Evolutionary conservation across 2,113 vertebrate species (phyloP).

Genomic region (Ardeotis arabs): DNA sequence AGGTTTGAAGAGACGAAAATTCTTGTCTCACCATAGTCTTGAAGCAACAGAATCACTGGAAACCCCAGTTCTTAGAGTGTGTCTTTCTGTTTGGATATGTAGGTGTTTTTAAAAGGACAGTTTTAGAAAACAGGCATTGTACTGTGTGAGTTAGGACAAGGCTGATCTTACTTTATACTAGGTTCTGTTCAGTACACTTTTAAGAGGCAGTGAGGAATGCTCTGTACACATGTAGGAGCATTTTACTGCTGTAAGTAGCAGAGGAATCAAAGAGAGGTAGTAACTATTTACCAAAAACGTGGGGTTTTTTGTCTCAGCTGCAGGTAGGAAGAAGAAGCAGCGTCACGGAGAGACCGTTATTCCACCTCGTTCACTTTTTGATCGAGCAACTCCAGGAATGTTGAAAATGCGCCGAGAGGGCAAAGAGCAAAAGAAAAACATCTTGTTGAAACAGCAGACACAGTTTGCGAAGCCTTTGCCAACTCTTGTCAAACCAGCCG

Average conservation of each 20-base stretch:
- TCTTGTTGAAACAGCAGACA: constrained; percentile 89
- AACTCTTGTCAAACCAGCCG: constrained; percentile 86
- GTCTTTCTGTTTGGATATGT: not conserved
- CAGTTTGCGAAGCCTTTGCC: constrained; percentile 91
- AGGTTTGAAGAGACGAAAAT: not conserved
- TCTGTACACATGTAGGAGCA: not conserved
- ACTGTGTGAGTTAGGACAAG: not conserved
- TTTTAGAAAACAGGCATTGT: not conserved
- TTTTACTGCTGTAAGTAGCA: not conserved
- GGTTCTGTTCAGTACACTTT: not conserved
- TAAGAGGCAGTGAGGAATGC: not conserved
- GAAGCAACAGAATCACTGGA: not conserved
- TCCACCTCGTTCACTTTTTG: constrained; percentile 91
- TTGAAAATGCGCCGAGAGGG: constrained; percentile 88
- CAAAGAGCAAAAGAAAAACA: constrained; percentile 93
- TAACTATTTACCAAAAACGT: not conserved
- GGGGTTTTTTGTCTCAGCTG: constrained; percentile 52
- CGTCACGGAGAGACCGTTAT: constrained; percentile 89
- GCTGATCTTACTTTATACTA: not conserved
- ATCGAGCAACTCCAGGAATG: constrained; percentile 85
- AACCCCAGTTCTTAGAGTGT: not conserved
- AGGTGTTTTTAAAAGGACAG: not conserved
- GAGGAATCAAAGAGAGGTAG: not conserved
- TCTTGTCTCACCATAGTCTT: not conserved
- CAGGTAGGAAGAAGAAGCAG: constrained; percentile 91